A percentile compares a stretch with the other conserved stretches of the same genome.
These are phyloP conservation scores for Hylaea fasciaria DNA, from an alignment of 2,888 invertebrate species.

Conservation along the genomic window DNA sequence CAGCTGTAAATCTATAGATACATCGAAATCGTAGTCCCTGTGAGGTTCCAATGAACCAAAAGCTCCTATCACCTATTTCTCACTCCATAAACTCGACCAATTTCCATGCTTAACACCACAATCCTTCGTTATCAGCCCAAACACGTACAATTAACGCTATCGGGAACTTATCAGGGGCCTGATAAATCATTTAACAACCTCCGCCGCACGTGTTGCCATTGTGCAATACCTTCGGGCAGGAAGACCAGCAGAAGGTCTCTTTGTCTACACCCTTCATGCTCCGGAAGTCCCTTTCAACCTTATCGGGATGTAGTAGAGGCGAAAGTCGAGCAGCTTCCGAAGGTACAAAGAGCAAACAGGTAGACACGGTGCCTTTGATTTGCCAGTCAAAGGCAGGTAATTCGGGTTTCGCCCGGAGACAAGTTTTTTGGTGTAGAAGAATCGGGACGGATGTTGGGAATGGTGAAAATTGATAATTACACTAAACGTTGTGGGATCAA, in stretches of 20 bases:
- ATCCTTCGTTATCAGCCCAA: slow-evolving; percentile 36
- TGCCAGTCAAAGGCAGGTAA: slow-evolving; percentile 40
- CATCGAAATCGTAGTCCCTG: background rate
- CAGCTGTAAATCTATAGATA: background rate
- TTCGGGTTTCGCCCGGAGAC: slow-evolving; percentile 37
- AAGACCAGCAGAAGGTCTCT: slow-evolving; percentile 34
- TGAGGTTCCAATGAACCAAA: background rate
- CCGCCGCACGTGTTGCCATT: slow-evolving; percentile 42
- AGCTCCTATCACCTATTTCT: slow-evolving; percentile 18
- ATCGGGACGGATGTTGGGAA: slow-evolving; percentile 20
- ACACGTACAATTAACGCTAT: slow-evolving; percentile 42
- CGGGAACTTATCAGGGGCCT: slow-evolving; percentile 41
- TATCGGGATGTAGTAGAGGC: slow-evolving; percentile 21
- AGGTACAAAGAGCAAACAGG: slow-evolving; percentile 39
- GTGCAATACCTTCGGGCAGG: slow-evolving; percentile 43
- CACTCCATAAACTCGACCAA: slow-evolving; percentile 17
- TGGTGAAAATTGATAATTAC: slow-evolving; percentile 26
- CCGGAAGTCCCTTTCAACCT: slow-evolving; percentile 20
- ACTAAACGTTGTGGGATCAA: slow-evolving; percentile 2
- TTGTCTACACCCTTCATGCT: slow-evolving; percentile 27
- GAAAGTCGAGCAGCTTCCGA: slow-evolving; percentile 8
- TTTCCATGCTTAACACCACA: slow-evolving; percentile 23
- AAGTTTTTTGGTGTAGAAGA: slow-evolving; percentile 33
- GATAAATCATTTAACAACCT: slow-evolving; percentile 45
- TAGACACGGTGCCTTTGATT: slow-evolving; percentile 45